phyloP scores from a whole-genome alignment of 2,113 vertebrate species.

The Proterorhinus semilunaris region DNA sequence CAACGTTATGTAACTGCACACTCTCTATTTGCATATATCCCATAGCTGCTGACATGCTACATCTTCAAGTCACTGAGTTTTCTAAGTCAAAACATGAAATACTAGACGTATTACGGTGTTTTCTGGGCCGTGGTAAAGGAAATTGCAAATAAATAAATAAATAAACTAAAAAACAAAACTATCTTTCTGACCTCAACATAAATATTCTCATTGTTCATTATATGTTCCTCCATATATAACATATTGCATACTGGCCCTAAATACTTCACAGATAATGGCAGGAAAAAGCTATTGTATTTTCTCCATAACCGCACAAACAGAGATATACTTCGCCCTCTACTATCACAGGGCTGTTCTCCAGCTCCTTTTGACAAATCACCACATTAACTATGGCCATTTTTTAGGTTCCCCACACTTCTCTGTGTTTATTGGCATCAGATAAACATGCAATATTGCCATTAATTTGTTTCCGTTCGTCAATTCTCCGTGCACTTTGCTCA shows the following conservation, averaged over 20 bases:
- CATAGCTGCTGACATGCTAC: background rate
- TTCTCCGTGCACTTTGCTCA: slow-evolving; percentile 2
- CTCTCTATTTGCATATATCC: background rate
- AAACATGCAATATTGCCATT: slow-evolving; percentile 70
- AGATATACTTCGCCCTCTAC: slow-evolving; percentile 47
- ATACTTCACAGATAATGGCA: background rate
- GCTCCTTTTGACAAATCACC: slow-evolving; percentile 64
- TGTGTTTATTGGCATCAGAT: slow-evolving; percentile 70
- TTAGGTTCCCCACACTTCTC: slow-evolving; percentile 45
- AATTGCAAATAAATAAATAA: too few relatives aligned
- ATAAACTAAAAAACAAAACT: too few relatives aligned
- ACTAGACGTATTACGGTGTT: too few relatives aligned
- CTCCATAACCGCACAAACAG: slow-evolving; percentile 44
- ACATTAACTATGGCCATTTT: slow-evolving; percentile 61
- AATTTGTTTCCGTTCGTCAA: slow-evolving; percentile 58
- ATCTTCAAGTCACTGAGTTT: background rate
- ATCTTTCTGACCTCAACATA: too few relatives aligned
- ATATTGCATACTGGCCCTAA: background rate
- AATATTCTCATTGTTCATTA: too few relatives aligned
- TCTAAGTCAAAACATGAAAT: background rate
- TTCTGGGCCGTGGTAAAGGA: too few relatives aligned
- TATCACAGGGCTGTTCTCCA: slow-evolving; percentile 26
- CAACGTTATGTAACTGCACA: slow-evolving; percentile 15
- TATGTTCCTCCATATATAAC: too few relatives aligned
- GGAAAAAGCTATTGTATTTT: background rate